Evolutionary conservation across 1,140 invertebrate species (phyloP), one percentile per base, ranked within the genome.

Genomic region (Alviniconcha marisindica): DNA sequence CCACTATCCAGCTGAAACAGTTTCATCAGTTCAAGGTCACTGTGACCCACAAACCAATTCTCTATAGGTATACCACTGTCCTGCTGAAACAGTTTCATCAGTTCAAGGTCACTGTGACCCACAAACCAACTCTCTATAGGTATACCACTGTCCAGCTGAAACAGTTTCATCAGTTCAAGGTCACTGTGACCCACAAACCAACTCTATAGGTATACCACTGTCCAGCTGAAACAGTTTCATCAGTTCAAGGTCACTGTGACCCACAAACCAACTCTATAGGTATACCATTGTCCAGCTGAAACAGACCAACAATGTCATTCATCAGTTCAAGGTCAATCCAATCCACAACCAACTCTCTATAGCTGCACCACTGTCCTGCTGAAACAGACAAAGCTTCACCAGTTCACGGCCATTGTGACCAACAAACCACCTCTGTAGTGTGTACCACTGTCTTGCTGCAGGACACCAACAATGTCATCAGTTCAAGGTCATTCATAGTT

Each of bases 91-190:
- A 99, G 92, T 92, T 98, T 98, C 90, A 98, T 95, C 40, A 99
- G 94, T 92, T 99, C 98, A 44, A 95, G 95, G 93, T 99, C 98
- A 83, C 95, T 95, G 89, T 96, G 95, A 93, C 99, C 97, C 56
- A 97, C 95, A 94, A 99, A 99, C 98, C 98, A 99, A 93, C 97
- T 98, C 94, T 98, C 97, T 90, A 99, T 99, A 0, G 98, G 98
- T 87, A 99, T 99, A 51, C 98, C 98, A 94, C 99, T 99, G 93
- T 99, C 97, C 83, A 98, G 92, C 96, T 98, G 94, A 24, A 66
- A 69, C 5, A 48, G 18, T 10, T 48, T 10, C n/a, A n/a, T n/a
- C n/a, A n/a, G n/a, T n/a, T n/a, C n/a, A n/a, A n/a, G n/a, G n/a
- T n/a, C n/a, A n/a, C n/a, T n/a, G n/a, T n/a, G n/a, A n/a, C n/a